Percentiles rank a stretch among this genome's conserved stretches.
phyloP scores from a whole-genome alignment of 2,888 invertebrate genomes.

The Dryobotodes eremita region DNA sequence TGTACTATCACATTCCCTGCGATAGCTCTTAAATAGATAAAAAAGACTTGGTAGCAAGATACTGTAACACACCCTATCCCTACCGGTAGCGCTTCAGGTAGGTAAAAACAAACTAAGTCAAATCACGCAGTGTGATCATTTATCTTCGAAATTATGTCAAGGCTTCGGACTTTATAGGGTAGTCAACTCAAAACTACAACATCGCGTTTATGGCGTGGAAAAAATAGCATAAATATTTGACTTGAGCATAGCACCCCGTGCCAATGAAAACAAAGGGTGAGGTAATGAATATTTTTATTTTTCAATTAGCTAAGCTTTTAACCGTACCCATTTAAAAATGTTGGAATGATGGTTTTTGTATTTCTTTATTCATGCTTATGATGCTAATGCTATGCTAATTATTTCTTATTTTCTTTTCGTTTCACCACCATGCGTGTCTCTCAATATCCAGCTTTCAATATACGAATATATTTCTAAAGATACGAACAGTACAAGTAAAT shows the following conservation, averaged over 20 bases:
- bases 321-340: background rate
- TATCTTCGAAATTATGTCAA: background rate
- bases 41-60: background rate
- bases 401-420: background rate
- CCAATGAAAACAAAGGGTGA: background rate
- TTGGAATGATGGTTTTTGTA: background rate
- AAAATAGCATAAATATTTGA: background rate
- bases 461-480: constrained; percentile 27
- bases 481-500: constrained; percentile 39
- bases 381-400: background rate
- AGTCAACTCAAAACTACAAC: background rate
- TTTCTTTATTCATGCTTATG: background rate
- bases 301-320: background rate
- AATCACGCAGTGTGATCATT: background rate
- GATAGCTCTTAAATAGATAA: background rate
- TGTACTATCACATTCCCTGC: background rate
- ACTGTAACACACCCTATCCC: background rate
- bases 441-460: constrained; percentile 12
- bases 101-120: background rate
- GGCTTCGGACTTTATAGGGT: background rate
- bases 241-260: too few relatives aligned
- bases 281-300: background rate
- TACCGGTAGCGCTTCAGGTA: background rate
- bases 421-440: background rate
- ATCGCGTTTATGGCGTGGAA: background rate